Conservation (phyloP, 2,888 invertebrate genomes). For the Chrysodeixis includens region DNA sequence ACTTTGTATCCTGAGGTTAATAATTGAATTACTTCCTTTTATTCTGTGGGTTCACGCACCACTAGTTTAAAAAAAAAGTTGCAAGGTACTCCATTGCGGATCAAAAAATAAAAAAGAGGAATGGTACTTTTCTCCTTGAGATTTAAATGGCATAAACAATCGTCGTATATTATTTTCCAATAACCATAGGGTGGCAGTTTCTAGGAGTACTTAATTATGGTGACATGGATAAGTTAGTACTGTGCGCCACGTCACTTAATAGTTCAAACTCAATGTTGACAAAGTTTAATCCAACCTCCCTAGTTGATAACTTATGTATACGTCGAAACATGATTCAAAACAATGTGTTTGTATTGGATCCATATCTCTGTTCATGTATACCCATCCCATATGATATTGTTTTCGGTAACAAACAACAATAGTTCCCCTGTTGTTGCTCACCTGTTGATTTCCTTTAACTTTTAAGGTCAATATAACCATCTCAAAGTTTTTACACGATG, state of each 20-base stretch:
- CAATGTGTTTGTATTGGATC: neutral
- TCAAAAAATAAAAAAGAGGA: too few relatives aligned
- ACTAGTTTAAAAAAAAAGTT: too few relatives aligned
- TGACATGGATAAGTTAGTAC: neutral
- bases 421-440: slow-evolving; percentile 9
- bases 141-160: slow-evolving; percentile 9
- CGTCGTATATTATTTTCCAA: neutral
- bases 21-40: too few relatives aligned
- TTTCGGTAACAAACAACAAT: neutral
- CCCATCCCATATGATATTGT: neutral
- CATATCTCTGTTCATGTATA: neutral
- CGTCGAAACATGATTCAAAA: neutral
- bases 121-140: too few relatives aligned
- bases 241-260: neutral
- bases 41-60: too few relatives aligned
- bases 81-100: too few relatives aligned
- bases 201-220: neutral
- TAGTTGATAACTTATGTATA: neutral
- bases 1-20: too few relatives aligned
- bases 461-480: slow-evolving; percentile 21
- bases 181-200: neutral
- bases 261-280: neutral
- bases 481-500: slow-evolving; percentile 15
- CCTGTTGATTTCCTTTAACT: slow-evolving; percentile 35
- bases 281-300: neutral